These are phyloP conservation scores for Ptychadena robeensis DNA, from an alignment of 2,797 vertebrate species.

Conservation along the genomic window DNA sequence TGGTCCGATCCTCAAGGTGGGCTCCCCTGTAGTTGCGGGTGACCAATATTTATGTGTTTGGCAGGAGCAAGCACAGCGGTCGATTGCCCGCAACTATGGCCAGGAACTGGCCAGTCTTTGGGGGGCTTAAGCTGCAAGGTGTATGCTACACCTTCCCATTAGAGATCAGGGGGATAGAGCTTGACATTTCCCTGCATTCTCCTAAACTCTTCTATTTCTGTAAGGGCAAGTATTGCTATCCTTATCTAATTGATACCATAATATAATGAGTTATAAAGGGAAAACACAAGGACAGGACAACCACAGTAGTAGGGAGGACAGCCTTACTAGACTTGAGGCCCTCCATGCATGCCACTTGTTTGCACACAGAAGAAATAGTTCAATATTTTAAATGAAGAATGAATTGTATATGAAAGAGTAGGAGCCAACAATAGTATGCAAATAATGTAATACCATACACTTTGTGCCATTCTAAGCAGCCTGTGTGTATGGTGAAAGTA, in stretches of 20 bases:
- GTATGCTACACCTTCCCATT: not conserved
- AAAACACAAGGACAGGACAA: not conserved
- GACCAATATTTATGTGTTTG: no score
- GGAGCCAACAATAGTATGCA: not conserved
- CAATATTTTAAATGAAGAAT: not conserved
- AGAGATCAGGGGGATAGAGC: not conserved
- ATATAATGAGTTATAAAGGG: not conserved
- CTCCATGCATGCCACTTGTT: not conserved
- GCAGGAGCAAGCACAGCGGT: no score
- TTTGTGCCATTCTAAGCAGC: not conserved
- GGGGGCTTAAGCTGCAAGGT: not conserved
- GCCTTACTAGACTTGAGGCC: not conserved
- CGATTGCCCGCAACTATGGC: no score
- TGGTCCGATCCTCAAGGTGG: no score
- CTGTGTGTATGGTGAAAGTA: not conserved
- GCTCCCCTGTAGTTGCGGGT: no score
- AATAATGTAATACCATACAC: not conserved
- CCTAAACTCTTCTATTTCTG: not conserved
- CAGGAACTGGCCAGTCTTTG: no score
- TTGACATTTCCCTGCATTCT: not conserved
- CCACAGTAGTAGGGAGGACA: not conserved
- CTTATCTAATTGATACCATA: no score
- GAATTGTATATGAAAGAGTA: not conserved
- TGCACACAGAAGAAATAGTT: not conserved
- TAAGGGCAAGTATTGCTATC: not conserved